Evolutionary conservation across 2,113 vertebrate genomes (phyloP), one percentile per base, ranked within the genome.

Genomic region (Sinocyclocheilus anophthalmus): DNA sequence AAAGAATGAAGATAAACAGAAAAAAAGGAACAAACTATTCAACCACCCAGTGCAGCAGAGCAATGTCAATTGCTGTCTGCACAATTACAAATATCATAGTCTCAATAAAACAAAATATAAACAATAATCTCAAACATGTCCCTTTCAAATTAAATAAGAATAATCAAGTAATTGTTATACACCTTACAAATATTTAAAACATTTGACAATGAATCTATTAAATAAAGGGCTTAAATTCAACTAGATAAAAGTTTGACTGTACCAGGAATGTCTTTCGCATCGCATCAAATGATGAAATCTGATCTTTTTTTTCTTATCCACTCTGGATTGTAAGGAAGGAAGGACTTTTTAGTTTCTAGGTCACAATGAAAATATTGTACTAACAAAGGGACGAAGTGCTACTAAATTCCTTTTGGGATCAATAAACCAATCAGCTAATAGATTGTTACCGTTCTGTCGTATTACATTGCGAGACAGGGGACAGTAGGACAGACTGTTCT

Each of bases 111-210:
- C 30, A 42, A 42, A 48, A 48, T 10, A 45, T 2, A 48, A 48
- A 48, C 9, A 11, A 59, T 48, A 20, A 70, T 55, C 55, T 22
- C n/a, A n/a, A 72, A 48, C 45, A 53, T 14, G 13, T 83, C 48
- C 81, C 81, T 83, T 83, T 73, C 39, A 83, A 33, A 24, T 73
- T 24, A 83, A 83, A 69, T 24, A 55, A 20, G 55, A 73, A 83
- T n/a, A 83, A 69, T 81, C 65, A 72, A 83, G 39, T 50, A 42
- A 39, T 80, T 33, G 50, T 11, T 24, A 45, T 80, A 80, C 30
- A 14, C 11, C 10, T 45, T 24, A 13, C 9, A 13, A 11, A n/a
- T 4, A 45, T 75, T 73, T 73, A 22, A n/a, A 45, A n/a, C 5
- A 24, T 18, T 3, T 53, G 13, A 53, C 50, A 4, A 50, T 26